Conservation (phyloP, 2,113 vertebrate genomes). For the Peromyscus californicus region DNA sequence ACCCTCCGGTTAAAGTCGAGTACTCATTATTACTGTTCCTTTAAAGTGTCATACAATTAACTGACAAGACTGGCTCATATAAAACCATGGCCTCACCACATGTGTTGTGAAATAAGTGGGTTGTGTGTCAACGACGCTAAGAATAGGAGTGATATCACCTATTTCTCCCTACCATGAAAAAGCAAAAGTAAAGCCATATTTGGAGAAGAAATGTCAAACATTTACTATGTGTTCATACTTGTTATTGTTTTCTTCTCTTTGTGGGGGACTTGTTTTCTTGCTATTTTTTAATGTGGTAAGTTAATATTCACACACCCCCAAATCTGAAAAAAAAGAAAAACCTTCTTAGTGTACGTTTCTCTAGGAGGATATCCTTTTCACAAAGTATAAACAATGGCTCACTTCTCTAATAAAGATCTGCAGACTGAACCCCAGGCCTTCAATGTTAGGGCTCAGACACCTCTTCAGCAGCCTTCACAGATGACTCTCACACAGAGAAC, state of each 20-base stretch:
- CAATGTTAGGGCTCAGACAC: background rate
- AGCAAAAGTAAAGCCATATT: slow-evolving; percentile 60
- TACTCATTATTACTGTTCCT: slow-evolving; percentile 51
- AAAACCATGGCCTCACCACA: slow-evolving; percentile 57
- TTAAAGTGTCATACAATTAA: slow-evolving; percentile 33
- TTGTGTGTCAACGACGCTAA: slow-evolving; percentile 64
- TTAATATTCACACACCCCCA: background rate
- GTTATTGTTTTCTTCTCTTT: background rate
- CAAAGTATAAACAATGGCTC: background rate
- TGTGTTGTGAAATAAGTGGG: slow-evolving; percentile 59
- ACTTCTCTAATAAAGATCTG: background rate
- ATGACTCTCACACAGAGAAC: background rate
- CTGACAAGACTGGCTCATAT: slow-evolving; percentile 49
- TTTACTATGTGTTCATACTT: background rate
- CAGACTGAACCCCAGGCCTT: background rate
- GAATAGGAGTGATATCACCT: slow-evolving; percentile 66
- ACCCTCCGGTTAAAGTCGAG: background rate
- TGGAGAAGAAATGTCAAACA: slow-evolving; percentile 25
- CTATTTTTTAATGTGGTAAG: background rate
- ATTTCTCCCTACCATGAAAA: slow-evolving; percentile 65
- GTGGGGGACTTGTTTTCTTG: background rate
- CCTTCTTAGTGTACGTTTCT: background rate
- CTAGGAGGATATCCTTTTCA: background rate
- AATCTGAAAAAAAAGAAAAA: background rate
- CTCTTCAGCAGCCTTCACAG: background rate